Evolutionary conservation across 2,888 invertebrate genomes (phyloP), one percentile per base, ranked within the genome.

Genomic region (Watsonalla binaria): DNA sequence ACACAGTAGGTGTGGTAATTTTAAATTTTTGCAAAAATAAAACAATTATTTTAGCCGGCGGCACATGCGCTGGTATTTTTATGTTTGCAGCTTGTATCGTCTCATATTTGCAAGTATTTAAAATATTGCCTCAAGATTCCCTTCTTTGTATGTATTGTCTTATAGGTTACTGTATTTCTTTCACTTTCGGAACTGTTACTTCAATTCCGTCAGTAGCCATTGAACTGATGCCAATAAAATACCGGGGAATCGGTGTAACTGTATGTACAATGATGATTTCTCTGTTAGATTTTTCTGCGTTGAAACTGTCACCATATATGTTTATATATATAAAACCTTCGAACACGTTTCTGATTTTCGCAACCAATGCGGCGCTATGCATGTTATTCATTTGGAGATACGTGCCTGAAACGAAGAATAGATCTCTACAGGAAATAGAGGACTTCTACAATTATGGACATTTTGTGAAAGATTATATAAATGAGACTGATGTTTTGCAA

Each of bases 191-290:
- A 6, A 47, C 59, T 14, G 52, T 42, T 39, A 52, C 59, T 8
- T 52, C 58, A 35, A 33, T 51, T n/a, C 54, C 54, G 7, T 52
- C 58, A 1, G 46, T 65, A n/a, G 42, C 61, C 0, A 54, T 59
- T 0, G 65, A 61, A 37, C 6, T 66, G 5, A 62, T 65, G 60
- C 66, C 66, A 0, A 61, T 66, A 0, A 63, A 65, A 39, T 61
- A 65, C 13, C 42, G 42, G 1, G 42, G 42, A 42, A 5, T 42
- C 5, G 42, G 42, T 11, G 42, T 8, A 5, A 11, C 5, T 11
- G 5, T 42, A 5, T 42, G 11, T 11, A 8, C 11, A 42, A 42
- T 42, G 0, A 11, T 11, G 11, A 8, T 42, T 8, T 42, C 11
- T 11, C 42, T 42, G 42, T 42, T 42, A 5, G 11, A 42, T 42